phyloP scores from a whole-genome alignment of 2,797 vertebrate species.

The Enteromius argenteus region DNA sequence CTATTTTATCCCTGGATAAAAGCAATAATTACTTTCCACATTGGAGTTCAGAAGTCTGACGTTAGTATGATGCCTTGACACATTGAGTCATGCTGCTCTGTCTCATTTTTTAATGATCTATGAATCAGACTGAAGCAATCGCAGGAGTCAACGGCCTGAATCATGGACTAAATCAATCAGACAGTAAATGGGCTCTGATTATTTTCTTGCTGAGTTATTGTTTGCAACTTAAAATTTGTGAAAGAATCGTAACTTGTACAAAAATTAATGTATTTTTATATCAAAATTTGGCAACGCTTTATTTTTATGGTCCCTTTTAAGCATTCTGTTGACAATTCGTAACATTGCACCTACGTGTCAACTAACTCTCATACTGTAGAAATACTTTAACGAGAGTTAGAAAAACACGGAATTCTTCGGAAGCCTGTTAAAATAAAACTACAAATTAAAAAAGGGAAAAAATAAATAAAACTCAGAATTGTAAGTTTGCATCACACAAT shows the following conservation, averaged over 20 bases:
- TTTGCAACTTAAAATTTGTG: background rate
- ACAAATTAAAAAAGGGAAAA: too few relatives aligned
- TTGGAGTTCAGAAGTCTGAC: background rate
- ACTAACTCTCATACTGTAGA: too few relatives aligned
- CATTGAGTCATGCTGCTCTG: background rate
- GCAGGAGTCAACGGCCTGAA: background rate
- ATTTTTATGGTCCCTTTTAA: too few relatives aligned
- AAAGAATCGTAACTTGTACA: background rate
- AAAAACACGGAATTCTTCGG: too few relatives aligned
- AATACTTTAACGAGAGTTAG: too few relatives aligned
- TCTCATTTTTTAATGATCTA: background rate
- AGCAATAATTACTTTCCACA: background rate
- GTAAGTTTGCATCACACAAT: too few relatives aligned
- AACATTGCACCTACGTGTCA: too few relatives aligned
- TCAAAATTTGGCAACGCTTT: too few relatives aligned
- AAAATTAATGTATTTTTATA: background rate
- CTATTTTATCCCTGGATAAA: slow-evolving; percentile 11
- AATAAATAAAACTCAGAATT: too few relatives aligned
- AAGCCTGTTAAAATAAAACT: too few relatives aligned
- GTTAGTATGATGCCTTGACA: background rate
- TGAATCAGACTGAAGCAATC: background rate
- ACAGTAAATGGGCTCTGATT: background rate
- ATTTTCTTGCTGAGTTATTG: background rate
- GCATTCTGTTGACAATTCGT: too few relatives aligned
- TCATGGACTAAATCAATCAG: background rate